These are phyloP conservation scores for Sminthurides aquaticus DNA, from an alignment of 2,888 invertebrate genomes.

Conservation along the genomic window DNA sequence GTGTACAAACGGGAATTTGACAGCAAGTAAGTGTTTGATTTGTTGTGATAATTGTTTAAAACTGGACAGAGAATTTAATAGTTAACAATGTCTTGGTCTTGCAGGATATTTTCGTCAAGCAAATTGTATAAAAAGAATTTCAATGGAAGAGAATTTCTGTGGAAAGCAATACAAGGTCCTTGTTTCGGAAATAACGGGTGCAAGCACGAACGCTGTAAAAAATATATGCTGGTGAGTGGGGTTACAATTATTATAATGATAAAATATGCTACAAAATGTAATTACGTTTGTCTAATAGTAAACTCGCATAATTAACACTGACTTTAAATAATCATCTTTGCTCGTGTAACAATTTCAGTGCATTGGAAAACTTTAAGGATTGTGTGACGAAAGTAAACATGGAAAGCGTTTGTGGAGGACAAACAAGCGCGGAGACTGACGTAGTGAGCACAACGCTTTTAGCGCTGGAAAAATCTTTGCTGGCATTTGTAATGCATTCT, in stretches of 20 bases:
- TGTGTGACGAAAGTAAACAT: conserved; percentile 14
- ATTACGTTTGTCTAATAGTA: background rate
- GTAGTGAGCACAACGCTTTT: conserved; percentile 7
- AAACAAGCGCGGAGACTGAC: background rate
- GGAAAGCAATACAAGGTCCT: conserved; percentile 39
- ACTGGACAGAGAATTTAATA: background rate
- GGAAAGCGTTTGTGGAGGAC: conserved; percentile 12
- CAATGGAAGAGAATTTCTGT: conserved; percentile 37
- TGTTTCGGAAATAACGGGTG: conserved; percentile 37
- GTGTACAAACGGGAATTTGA: conserved; percentile 33
- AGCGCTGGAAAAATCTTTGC: conserved; percentile 16
- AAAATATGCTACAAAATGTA: background rate
- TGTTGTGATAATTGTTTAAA: too few species aligned
- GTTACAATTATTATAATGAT: background rate
- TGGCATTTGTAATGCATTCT: conserved; percentile 19
- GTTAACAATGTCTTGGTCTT: too few species aligned
- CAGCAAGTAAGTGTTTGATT: conserved; percentile 13
- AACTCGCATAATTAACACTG: too few species aligned
- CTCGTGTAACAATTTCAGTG: too few species aligned
- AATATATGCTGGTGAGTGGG: conserved; percentile 40
- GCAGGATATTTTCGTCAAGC: conserved; percentile 39
- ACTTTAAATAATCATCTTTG: too few species aligned
- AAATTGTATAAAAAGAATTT: conserved; percentile 41
- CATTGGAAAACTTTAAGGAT: conserved; percentile 17
- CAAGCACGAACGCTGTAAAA: conserved; percentile 30